These are phyloP conservation scores for Meghimatium bilineatum DNA, from an alignment of 2,888 invertebrate species.

Conservation along the genomic window DNA sequence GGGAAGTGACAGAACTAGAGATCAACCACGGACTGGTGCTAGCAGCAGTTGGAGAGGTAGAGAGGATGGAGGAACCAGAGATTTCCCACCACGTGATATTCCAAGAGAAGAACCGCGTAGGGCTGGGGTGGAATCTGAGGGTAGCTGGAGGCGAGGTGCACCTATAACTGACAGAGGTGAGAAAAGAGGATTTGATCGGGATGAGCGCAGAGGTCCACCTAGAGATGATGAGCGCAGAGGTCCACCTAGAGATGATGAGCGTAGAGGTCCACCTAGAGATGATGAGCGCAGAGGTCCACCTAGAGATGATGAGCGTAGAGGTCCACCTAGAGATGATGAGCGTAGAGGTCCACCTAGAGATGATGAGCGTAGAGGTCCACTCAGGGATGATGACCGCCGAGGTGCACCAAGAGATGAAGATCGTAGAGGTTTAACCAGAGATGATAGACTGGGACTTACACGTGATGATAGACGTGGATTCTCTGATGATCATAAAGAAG, in stretches of 20 bases:
- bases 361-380: constrained; percentile 42
- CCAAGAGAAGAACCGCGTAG: constrained; percentile 39
- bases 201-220: constrained; percentile 46
- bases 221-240: constrained; percentile 47
- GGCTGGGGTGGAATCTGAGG: constrained; percentile 34
- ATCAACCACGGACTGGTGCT: constrained; percentile 18
- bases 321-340: constrained; percentile 45
- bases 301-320: constrained; percentile 48
- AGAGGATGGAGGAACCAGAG: constrained; percentile 49
- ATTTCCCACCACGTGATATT: constrained; percentile 40
- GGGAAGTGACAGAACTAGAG: constrained; percentile 35
- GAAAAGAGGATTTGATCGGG: constrained; percentile 44
- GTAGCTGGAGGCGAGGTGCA: constrained; percentile 36
- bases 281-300: constrained; percentile 44
- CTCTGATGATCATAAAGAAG: constrained; percentile 47
- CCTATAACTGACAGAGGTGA: constrained; percentile 36
- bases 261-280: constrained; percentile 44
- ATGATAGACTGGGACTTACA: constrained; percentile 47
- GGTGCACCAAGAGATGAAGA: too few relatives aligned
- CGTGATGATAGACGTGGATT: constrained; percentile 49
- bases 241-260: constrained; percentile 44
- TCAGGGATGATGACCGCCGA: too few relatives aligned
- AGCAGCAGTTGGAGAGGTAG: constrained; percentile 45
- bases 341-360: constrained; percentile 44
- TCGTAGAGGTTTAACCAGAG: too few relatives aligned